Evolutionary conservation across 2,797 vertebrate genomes (phyloP).

Genomic region (Centropyge bicolor): DNA sequence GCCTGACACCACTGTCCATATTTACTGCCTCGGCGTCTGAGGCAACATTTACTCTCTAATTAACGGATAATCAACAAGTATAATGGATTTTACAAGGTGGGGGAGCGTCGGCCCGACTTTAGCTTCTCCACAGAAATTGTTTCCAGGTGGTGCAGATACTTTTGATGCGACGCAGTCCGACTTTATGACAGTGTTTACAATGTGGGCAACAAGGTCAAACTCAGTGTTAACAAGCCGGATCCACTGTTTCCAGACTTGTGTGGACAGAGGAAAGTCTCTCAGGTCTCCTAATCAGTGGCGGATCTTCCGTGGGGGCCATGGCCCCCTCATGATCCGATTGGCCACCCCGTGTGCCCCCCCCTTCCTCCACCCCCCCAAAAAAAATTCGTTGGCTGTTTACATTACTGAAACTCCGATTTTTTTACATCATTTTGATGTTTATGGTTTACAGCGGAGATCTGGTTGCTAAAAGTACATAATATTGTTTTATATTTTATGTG

Average conservation of each 20-base stretch:
- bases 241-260: neutral
- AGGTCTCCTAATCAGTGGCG: too few species aligned
- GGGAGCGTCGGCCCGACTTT: constrained; percentile 19
- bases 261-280: too few species aligned
- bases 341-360: too few species aligned
- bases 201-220: constrained; percentile 21
- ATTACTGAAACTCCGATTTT: too few species aligned
- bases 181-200: constrained; percentile 3
- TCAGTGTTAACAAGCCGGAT: constrained; percentile 6
- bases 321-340: too few species aligned
- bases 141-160: constrained; percentile 33
- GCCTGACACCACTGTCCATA: constrained; percentile 48
- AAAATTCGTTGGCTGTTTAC: too few species aligned
- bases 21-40: constrained; percentile 57
- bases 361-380: too few species aligned
- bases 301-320: too few species aligned
- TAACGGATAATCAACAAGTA: constrained; percentile 72
- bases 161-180: constrained; percentile 3
- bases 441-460: too few species aligned
- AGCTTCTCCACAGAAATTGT: constrained; percentile 17
- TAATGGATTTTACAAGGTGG: constrained; percentile 71
- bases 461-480: too few species aligned
- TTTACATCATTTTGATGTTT: too few species aligned
- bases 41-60: constrained; percentile 72
- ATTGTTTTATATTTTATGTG: too few species aligned